Percentiles rank a stretch among this genome's conserved stretches.
Conservation (phyloP, 2,113 vertebrate species). For the Zeus faber region DNA sequence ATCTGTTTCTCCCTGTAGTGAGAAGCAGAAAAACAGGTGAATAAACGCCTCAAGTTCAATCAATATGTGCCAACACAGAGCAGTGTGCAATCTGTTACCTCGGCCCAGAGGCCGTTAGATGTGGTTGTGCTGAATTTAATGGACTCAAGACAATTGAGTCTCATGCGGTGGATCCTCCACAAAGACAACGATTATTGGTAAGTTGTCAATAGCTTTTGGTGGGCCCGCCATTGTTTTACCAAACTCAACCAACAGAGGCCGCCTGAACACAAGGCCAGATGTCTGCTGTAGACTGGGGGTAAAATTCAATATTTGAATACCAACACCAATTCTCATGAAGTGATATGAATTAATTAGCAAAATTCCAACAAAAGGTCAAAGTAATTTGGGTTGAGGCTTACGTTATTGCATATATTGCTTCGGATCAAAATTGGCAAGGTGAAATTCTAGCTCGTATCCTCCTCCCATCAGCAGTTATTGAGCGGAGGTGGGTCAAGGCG, state of each 20-base stretch:
- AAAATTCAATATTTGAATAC: not conserved
- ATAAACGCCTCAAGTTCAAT: slow-evolving; percentile 2
- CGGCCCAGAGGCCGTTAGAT: not conserved
- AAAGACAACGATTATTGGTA: not conserved
- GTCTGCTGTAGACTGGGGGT: not conserved
- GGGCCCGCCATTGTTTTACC: not conserved
- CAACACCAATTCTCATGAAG: not conserved
- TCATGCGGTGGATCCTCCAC: not conserved
- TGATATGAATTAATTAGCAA: not conserved
- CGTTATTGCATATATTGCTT: no score
- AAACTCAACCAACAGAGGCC: slow-evolving; percentile 11
- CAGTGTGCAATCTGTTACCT: slow-evolving; percentile 11
- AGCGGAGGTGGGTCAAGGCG: no score
- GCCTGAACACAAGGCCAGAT: not conserved
- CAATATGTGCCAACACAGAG: slow-evolving; percentile 22
- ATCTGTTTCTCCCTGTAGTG: slow-evolving; percentile 12
- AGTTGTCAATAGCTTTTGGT: not conserved
- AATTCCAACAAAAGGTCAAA: no score
- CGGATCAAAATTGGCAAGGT: no score
- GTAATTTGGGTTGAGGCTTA: no score
- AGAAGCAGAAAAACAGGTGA: slow-evolving; percentile 5
- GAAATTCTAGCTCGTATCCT: no score
- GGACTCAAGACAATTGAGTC: slow-evolving; percentile 12
- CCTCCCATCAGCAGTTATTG: no score
- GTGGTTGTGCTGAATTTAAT: slow-evolving; percentile 13